phyloP scores from a whole-genome alignment of 23 tunicate species.

The Oikopleura dioica region DNA sequence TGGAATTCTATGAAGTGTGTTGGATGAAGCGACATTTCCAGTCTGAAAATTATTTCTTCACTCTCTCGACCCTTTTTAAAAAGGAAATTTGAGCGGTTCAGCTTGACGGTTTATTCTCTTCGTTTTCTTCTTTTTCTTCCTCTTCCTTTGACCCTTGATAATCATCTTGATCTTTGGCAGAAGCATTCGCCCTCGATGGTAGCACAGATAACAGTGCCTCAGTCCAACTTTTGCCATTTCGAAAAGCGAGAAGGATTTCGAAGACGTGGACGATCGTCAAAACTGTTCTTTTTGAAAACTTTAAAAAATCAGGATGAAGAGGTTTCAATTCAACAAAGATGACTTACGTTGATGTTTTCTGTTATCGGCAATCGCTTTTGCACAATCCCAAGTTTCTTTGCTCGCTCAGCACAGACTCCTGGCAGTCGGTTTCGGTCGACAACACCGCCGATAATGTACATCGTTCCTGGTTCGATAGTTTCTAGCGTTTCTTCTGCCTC shows the following conservation, averaged over 20 bases:
- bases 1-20: background rate
- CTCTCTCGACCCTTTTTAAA: too few species aligned
- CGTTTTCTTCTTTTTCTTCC: background rate
- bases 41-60: background rate
- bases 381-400: background rate
- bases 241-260: background rate
- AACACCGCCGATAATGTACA: background rate
- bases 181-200: background rate
- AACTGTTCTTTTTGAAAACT: background rate
- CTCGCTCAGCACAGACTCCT: background rate
- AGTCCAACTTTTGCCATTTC: background rate
- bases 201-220: background rate
- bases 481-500: background rate
- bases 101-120: too few species aligned
- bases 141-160: background rate
- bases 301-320: too few species aligned
- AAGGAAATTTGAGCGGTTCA: too few species aligned
- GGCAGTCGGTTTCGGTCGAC: background rate
- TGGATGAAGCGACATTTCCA: background rate
- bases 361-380: background rate
- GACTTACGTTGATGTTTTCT: background rate
- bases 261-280: background rate
- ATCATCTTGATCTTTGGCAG: background rate
- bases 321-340: too few species aligned
- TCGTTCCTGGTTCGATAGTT: background rate